Base-by-base conservation (phyloP, 2,113 vertebrate species). In the Amblyopsis rosae region DNA sequence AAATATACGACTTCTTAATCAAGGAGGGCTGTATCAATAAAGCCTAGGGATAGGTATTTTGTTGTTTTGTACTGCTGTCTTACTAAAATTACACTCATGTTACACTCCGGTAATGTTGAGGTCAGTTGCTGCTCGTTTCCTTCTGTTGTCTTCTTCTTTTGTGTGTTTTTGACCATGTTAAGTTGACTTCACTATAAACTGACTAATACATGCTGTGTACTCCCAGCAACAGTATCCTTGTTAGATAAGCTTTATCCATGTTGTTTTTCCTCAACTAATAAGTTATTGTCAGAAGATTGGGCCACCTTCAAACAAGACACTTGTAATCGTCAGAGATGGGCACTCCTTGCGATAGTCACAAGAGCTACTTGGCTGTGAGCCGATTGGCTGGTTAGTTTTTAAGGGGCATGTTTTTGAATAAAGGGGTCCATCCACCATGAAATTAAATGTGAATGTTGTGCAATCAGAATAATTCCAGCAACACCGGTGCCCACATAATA, bases 1-100 rank as follows among this genome's bases (percentile, higher is more conserved):
- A 98, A 88, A 98, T 99, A 90, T 99, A 99, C 7, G 97, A 99
- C 82, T 99, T 99, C 90, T 94, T 99, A 7, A 95, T 99, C 88
- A 95, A 95, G 81, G 97, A 99, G 88, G 98, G 96, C 33, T 94
- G 94, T 91, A 98, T 99, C 90, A 98, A 95, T 1, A 97, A 99
- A 85, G 95, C 95, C 54, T 98, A 93, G 90, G 26, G 60, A 51
- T 19, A 4, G 0, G 4, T 47, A 12, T 9, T 19, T 13, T 19
- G n/a, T 16, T 56, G n/a, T 47, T 66, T 48, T 59, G 19, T 78
- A 17, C 57, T 68, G 33, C 56, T 47, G 61, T 54, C 73, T 47
- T 79, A 19, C 65, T 64, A 41, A 70, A 49, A 68, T 50, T 0
- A 45, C 62, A 50, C 66, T 32, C 7, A 6, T 50, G 61, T 67